Evolutionary conservation across 2,888 invertebrate species (phyloP).

Genomic region (Miltochrista miniata): DNA sequence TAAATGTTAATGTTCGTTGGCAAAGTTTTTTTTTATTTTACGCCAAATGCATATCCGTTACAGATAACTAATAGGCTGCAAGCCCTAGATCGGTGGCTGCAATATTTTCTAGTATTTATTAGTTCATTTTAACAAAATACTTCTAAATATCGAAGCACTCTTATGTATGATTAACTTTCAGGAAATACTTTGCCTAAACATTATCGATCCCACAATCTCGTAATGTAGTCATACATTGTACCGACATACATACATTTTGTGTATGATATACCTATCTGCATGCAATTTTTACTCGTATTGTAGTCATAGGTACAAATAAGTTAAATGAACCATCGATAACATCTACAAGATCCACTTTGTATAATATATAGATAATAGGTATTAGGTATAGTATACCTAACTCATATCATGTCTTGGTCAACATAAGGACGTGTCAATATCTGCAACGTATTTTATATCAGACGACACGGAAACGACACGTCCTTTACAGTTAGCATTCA

Average conservation of each 20-base stretch:
- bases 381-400: too few relatives aligned
- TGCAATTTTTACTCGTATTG: too few relatives aligned
- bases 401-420: neutral
- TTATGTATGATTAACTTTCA: slow-evolving; percentile 10
- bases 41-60: too few relatives aligned
- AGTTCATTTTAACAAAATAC: too few relatives aligned
- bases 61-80: too few relatives aligned
- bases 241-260: slow-evolving; percentile 22
- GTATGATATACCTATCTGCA: slow-evolving; percentile 9
- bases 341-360: slow-evolving; percentile 8
- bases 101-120: too few relatives aligned
- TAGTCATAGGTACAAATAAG: too few relatives aligned
- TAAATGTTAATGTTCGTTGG: too few relatives aligned
- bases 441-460: neutral
- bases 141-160: neutral
- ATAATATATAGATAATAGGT: neutral
- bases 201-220: slow-evolving; percentile 1
- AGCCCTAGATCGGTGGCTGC: too few relatives aligned
- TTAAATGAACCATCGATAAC: slow-evolving; percentile 13
- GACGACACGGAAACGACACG: neutral
- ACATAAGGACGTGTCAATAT: neutral
- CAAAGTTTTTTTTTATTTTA: too few relatives aligned
- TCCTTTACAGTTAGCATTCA: too few relatives aligned
- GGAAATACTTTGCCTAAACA: slow-evolving; percentile 14
- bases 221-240: slow-evolving; percentile 14